These are phyloP conservation scores for Poeciliopsis presidionis DNA, from an alignment of 2,797 vertebrate species.

Conservation along the genomic window DNA sequence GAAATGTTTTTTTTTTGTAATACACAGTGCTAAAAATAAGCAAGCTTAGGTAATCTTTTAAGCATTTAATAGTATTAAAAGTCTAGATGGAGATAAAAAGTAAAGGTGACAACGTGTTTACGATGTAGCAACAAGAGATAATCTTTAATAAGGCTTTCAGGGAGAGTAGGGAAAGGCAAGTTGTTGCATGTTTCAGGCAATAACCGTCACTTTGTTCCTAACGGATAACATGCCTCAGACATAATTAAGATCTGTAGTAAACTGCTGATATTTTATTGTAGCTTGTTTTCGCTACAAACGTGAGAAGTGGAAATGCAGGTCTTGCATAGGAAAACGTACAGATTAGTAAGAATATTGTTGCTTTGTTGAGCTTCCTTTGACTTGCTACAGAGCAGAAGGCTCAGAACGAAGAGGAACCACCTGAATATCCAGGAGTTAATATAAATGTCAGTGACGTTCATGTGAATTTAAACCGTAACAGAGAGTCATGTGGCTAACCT, in stretches of 20 bases:
- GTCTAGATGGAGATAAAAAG: background rate
- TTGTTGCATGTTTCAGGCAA: slow-evolving; percentile 19
- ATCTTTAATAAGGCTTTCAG: background rate
- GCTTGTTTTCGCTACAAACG: background rate
- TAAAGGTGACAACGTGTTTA: background rate
- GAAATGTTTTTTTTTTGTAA: background rate
- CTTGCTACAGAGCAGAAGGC: slow-evolving; percentile 3
- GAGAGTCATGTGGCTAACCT: slow-evolving; percentile 22
- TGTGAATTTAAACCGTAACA: slow-evolving; percentile 17
- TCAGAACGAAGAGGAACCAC: background rate
- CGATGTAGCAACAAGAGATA: background rate
- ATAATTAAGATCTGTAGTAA: slow-evolving; percentile 22
- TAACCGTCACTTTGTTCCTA: slow-evolving; percentile 23
- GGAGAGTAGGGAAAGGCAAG: slow-evolving; percentile 4
- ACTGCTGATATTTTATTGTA: slow-evolving; percentile 9
- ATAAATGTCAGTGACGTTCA: slow-evolving; percentile 19
- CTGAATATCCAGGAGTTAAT: slow-evolving; percentile 33
- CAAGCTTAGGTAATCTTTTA: background rate
- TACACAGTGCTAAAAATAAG: background rate
- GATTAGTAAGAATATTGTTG: background rate
- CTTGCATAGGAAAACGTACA: background rate
- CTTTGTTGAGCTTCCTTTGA: slow-evolving; percentile 3
- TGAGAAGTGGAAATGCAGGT: background rate
- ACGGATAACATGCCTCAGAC: slow-evolving; percentile 21
- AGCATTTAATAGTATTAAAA: background rate